phyloP scores from a whole-genome alignment of 2,113 vertebrate species.

The Xenus cinereus region DNA sequence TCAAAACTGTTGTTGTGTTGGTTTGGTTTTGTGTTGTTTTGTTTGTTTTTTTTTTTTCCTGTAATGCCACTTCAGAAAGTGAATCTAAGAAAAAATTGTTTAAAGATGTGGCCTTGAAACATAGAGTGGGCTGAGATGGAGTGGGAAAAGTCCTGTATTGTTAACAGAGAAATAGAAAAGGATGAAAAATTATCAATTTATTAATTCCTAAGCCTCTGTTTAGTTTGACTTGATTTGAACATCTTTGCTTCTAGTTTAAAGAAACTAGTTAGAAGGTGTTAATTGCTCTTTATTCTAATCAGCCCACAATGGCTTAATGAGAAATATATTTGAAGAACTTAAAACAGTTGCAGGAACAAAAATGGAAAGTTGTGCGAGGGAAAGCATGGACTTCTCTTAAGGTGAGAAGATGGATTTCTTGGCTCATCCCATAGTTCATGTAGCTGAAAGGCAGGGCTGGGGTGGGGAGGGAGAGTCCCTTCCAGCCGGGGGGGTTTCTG shows the following conservation, averaged over 20 bases:
- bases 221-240: background rate
- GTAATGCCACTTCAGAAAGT: background rate
- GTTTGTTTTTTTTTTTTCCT: background rate
- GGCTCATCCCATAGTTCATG: background rate
- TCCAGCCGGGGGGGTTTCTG: fast-evolving
- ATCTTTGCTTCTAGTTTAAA: background rate
- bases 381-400: background rate
- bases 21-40: too few species aligned
- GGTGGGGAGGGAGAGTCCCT: background rate
- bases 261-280: background rate
- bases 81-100: background rate
- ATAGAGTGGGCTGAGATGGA: background rate
- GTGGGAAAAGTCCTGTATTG: fast-evolving
- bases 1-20: fast-evolving
- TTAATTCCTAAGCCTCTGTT: background rate
- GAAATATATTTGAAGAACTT: background rate
- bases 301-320: background rate
- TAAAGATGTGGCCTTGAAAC: background rate
- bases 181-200: background rate
- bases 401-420: background rate
- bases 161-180: background rate
- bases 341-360: background rate
- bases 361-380: background rate
- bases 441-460: background rate
- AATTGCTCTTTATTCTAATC: background rate